Percentiles rank a stretch among this genome's conserved stretches.
Conservation (phyloP, 2,113 vertebrate genomes). For the Oophaga pumilio region DNA sequence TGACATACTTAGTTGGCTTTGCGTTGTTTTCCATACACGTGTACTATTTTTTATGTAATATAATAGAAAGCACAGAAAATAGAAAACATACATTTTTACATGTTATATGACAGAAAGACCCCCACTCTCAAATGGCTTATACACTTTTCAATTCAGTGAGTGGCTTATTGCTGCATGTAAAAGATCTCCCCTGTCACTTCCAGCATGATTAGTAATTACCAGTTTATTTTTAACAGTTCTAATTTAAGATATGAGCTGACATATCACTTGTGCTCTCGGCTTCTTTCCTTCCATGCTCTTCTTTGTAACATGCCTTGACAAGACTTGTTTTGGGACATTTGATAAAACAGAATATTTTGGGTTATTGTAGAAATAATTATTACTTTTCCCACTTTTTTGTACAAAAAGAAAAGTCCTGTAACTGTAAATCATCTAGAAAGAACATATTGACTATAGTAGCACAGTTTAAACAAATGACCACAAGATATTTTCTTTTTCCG, state of each 20-base stretch:
- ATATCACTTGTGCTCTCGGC: conserved; percentile 24
- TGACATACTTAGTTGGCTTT: background rate
- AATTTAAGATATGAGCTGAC: conserved; percentile 33
- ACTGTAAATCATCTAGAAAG: background rate
- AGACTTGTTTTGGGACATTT: background rate
- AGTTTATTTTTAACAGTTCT: conserved; percentile 34
- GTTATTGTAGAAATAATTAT: too few species aligned
- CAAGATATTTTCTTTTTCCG: conserved; percentile 5
- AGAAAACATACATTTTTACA: background rate
- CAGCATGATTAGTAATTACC: conserved; percentile 36
- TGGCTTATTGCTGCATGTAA: conserved; percentile 4
- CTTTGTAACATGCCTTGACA: background rate
- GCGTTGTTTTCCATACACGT: background rate
- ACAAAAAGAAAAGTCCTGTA: background rate
- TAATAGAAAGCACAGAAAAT: background rate
- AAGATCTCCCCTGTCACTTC: background rate
- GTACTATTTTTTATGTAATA: background rate
- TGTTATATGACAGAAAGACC: background rate
- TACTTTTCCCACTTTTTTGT: background rate
- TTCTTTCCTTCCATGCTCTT: background rate
- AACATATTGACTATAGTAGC: background rate
- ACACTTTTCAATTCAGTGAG: background rate
- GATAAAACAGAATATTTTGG: too few species aligned
- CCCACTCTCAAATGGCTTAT: background rate
- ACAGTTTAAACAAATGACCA: background rate